phyloP scores from a whole-genome alignment of 2,888 invertebrate species.

The Nemotelus nigrinus region DNA sequence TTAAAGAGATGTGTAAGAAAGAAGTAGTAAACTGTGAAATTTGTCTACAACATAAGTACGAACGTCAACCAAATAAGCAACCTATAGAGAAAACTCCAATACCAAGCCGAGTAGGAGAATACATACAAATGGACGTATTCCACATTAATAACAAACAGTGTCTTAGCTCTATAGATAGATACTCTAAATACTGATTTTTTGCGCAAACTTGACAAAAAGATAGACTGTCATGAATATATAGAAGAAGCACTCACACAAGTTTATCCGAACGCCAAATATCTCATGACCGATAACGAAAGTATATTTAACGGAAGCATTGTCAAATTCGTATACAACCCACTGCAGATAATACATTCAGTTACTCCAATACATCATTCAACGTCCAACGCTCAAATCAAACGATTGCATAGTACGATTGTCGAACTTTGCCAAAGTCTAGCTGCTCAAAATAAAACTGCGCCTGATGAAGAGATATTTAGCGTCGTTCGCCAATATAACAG shows the following conservation, averaged over 20 bases:
- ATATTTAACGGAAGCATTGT: neutral
- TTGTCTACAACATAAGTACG: slow-evolving; percentile 5
- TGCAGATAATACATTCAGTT: neutral
- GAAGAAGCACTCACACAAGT: neutral
- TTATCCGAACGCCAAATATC: slow-evolving; percentile 4
- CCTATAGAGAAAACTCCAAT: neutral
- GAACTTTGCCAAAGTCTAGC: neutral
- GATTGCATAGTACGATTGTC: neutral
- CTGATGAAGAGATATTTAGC: neutral
- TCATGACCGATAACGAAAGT: slow-evolving; percentile 6
- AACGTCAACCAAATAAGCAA: neutral
- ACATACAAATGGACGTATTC: slow-evolving; percentile 22
- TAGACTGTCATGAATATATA: neutral
- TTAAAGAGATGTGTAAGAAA: neutral
- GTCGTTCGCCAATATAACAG: slow-evolving; percentile 4
- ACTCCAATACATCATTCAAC: slow-evolving; percentile 8
- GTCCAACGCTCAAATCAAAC: slow-evolving; percentile 16
- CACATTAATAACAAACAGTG: neutral
- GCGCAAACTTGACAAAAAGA: neutral
- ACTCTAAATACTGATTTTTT: slow-evolving; percentile 11
- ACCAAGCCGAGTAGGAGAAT: neutral
- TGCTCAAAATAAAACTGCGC: neutral
- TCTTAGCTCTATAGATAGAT: neutral
- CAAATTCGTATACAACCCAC: neutral
- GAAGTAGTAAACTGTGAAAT: slow-evolving; percentile 2